phyloP scores from a whole-genome alignment of 2,888 invertebrate species.

The Alentia gelatinosa region DNA sequence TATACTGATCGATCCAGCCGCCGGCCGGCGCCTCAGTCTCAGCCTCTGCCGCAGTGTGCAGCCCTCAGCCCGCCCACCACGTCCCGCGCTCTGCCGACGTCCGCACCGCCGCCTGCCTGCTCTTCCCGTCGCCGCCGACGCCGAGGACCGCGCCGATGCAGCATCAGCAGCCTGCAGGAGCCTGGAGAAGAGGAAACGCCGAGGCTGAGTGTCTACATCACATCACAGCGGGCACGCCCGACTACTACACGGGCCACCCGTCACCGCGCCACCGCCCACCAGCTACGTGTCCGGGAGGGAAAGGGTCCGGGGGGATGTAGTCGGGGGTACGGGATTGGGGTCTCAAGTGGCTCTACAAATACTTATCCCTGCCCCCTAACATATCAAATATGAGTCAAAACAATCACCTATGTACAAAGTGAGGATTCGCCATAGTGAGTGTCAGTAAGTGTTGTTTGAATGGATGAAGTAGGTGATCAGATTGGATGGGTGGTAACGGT shows the following conservation, averaged over 20 bases:
- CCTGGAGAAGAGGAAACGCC: not conserved
- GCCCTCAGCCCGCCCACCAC: not conserved
- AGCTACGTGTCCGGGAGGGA: not conserved
- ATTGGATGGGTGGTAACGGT: no score
- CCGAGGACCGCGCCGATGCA: not conserved
- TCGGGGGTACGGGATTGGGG: not conserved
- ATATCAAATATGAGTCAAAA: no score
- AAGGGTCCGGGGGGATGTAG: not conserved
- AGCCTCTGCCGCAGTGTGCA: not conserved
- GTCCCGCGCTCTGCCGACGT: not conserved
- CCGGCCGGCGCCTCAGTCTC: not conserved
- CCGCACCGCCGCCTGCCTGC: not conserved
- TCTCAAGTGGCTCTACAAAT: not conserved
- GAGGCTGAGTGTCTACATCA: constrained; percentile 22
- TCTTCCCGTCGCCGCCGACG: not conserved
- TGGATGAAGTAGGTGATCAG: no score
- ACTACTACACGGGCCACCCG: no score
- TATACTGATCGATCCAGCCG: not conserved
- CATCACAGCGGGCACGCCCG: not conserved
- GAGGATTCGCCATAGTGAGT: no score
- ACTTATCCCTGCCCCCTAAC: no score
- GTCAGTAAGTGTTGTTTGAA: no score
- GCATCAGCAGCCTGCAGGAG: not conserved
- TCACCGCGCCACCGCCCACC: not conserved
- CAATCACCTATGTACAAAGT: no score